These are phyloP conservation scores for Merluccius polli DNA, from an alignment of 2,797 vertebrate genomes.

Conservation along the genomic window DNA sequence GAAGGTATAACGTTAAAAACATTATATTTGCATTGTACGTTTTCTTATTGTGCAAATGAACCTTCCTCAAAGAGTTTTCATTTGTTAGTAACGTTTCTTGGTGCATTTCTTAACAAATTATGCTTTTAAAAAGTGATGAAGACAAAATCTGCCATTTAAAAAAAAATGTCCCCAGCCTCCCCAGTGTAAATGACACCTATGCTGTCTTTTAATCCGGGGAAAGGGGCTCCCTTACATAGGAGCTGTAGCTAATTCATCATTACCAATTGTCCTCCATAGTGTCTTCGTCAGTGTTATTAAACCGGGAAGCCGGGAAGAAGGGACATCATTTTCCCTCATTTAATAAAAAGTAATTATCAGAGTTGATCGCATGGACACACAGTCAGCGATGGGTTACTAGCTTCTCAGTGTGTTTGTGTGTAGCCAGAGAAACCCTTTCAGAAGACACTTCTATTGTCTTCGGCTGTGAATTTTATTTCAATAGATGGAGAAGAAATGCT, in stretches of 20 bases:
- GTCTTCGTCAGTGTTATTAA: conserved; percentile 16
- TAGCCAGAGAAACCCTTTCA: conserved; percentile 60
- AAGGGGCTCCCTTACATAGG: neutral
- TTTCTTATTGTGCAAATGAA: too few relatives aligned
- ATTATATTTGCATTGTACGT: too few relatives aligned
- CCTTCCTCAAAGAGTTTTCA: too few relatives aligned
- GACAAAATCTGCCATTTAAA: too few relatives aligned
- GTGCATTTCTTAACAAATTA: too few relatives aligned
- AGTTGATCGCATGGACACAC: conserved; percentile 40
- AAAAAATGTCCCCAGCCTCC: too few relatives aligned
- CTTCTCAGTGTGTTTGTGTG: conserved; percentile 48
- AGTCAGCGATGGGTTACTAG: conserved; percentile 46
- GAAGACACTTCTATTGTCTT: conserved; percentile 56
- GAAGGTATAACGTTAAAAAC: too few relatives aligned
- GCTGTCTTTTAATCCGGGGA: neutral
- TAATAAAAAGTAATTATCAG: conserved; percentile 35
- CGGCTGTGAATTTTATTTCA: conserved; percentile 40
- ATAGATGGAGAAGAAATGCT: conserved; percentile 48
- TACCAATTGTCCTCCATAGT: conserved; percentile 10
- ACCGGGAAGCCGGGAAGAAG: conserved; percentile 21
- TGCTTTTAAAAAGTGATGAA: too few relatives aligned
- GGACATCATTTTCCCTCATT: conserved; percentile 21
- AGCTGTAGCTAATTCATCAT: neutral
- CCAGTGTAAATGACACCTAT: too few relatives aligned
- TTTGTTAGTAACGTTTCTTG: too few relatives aligned